Evolutionary conservation across 2,797 vertebrate genomes (phyloP), one percentile per base, ranked within the genome.

Genomic region (Neostethus bicornis): DNA sequence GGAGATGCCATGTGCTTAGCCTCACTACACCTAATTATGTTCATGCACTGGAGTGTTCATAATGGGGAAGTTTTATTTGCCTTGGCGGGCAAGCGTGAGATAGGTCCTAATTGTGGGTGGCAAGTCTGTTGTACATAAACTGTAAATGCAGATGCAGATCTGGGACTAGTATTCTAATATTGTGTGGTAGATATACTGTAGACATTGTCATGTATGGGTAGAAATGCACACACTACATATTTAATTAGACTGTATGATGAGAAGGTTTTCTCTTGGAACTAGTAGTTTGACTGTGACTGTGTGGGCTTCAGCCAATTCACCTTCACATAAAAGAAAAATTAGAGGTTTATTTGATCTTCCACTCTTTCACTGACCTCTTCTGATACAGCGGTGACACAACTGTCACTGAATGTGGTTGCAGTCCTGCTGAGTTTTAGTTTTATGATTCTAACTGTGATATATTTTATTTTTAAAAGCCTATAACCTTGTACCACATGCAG

Each of bases 361-460:
- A 8, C 35, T 38, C 35, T 29, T 3, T 17, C n/a, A 16, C 23
- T 17, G 7, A 34, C 29, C 49, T 26, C 32, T 26, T 50, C 16
- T 28, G 12, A 19, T 11, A 29, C 24, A 41, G 35, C 6, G 10
- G 10, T 13, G 17, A 3, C 10, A 29, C 14, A 46, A 19, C 35
- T 17, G 35, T 38, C 35, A 19, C 9, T 9, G 16, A 38, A 16
- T 19, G 7, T 6, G 17, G 16, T 7, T 14, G 16, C 19, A 20
- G 7, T 21, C 24, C 9, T 41, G 50, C 24, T 32, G 25, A 19
- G 50, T n/a, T 28, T 51, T 39, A 16, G n/a, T 16, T 39, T 51
- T 37, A 19, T 3, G 16, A 29, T n/a, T 29, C 12, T 23, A 37
- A 17, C 12, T 39, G 17, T 52, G 50, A 41, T 38, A 38, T 28